Evolutionary conservation across 2,797 vertebrate species (phyloP), one percentile per base, ranked within the genome.

Genomic region (Pitangus sulphuratus): DNA sequence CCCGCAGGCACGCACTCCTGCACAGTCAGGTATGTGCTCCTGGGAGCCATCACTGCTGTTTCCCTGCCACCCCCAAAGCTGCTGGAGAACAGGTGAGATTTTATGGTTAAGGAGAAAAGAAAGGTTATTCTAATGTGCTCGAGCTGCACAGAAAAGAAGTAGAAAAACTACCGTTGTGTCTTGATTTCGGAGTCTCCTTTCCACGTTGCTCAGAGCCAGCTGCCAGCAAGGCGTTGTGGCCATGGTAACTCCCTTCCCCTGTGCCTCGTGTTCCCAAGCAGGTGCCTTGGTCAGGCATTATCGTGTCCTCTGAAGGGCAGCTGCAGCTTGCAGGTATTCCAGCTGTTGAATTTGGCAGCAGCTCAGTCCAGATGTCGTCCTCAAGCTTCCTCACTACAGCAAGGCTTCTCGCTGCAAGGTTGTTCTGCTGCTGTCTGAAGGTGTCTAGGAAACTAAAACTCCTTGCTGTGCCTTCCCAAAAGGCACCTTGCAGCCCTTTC

Each of bases 81-180:
- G 71, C 91, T 79, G 12, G 10, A 25, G 62, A 72, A 26, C 81
- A 93, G 92, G 93, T 79, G 87, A 94, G 85, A 28, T 39, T 76
- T 68, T 18, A 16, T 12, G 26, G 66, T 44, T 28, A 57, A 57
- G 76, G 54, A 61, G 40, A 65, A 57, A 85, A 68, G 57, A 35
- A n/a, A 57, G 11, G 50, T 78, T 54, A 21, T 80, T 68, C 11
- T 35, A 47, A 47, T 0, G 4, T 4, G 2, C 54, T 47, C 19
- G 21, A 35, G 61, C 22, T 37, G 42, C 58, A 53, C 16, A 31
- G 74, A 40, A 66, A 87, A 84, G 17, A 22, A 50, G 35, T 42
- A 10, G 48, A 75, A 42, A 79, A 12, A 1, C 21, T 37, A 18
- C 24, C 7, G 16, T 1, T 1, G 1, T 65, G 44, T 33, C 69